These are phyloP conservation scores for Diaperis boleti DNA, from an alignment of 2,888 invertebrate genomes.

Conservation along the genomic window DNA sequence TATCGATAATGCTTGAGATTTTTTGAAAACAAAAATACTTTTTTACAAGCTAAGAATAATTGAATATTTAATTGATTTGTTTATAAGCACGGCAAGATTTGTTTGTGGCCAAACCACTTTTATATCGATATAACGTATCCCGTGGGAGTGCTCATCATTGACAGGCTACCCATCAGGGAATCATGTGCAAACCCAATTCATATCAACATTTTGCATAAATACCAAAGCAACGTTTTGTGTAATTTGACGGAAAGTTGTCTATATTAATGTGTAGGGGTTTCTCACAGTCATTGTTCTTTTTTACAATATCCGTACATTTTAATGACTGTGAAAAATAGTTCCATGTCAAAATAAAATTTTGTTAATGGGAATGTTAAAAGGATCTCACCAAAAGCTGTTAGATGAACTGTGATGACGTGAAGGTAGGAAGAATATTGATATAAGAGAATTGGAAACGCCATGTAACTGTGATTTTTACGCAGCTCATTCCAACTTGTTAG, in stretches of 20 bases:
- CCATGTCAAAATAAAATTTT: constrained; percentile 35
- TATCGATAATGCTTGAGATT: constrained; percentile 51
- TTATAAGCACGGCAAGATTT: constrained; percentile 39
- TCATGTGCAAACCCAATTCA: constrained; percentile 15
- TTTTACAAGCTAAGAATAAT: constrained; percentile 33
- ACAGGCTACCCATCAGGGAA: constrained; percentile 1
- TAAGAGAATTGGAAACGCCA: constrained; percentile 38
- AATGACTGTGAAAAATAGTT: constrained; percentile 33
- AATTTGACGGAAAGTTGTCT: constrained; percentile 34
- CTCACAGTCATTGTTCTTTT: constrained; percentile 26
- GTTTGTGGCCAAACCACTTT: constrained; percentile 38
- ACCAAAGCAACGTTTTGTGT: constrained; percentile 39
- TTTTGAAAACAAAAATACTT: constrained; percentile 27
- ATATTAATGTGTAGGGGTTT: constrained; percentile 25
- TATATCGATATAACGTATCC: constrained; percentile 35
- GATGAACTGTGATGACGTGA: constrained; percentile 42
- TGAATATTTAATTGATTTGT: constrained; percentile 13
- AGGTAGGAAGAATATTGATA: constrained; percentile 28
- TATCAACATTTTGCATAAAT: constrained; percentile 35
- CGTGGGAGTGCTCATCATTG: constrained; percentile 12
- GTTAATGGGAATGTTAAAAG: constrained; percentile 37
- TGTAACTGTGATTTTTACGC: constrained; percentile 48
- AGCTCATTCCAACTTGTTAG: constrained; percentile 50
- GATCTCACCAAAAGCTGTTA: constrained; percentile 33
- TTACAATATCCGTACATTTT: no score